A percentile compares a stretch with the other conserved stretches of the same genome.
phyloP scores from a whole-genome alignment of 2,797 vertebrate species.

The Tadarida brasiliensis region DNA sequence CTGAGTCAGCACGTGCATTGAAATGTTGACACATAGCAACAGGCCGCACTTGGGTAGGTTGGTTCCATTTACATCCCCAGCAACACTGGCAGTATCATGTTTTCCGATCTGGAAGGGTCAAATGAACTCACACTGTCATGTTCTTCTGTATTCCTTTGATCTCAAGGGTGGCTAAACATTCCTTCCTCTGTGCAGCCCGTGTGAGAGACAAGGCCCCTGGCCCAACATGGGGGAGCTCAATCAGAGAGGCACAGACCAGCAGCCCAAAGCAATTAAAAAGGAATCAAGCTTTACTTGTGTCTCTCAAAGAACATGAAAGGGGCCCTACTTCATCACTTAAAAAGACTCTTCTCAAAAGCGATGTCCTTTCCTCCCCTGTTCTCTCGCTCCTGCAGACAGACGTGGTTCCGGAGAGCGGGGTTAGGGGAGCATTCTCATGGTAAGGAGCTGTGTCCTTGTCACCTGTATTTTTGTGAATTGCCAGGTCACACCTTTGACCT shows the following conservation, averaged over 20 bases:
- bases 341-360: not conserved
- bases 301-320: not conserved
- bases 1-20: not conserved
- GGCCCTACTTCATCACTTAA: not conserved
- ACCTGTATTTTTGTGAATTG: not conserved
- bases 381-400: not conserved
- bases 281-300: not conserved
- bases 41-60: not conserved
- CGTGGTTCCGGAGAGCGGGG: not conserved
- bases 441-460: not conserved
- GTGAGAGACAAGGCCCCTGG: not conserved
- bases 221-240: not conserved
- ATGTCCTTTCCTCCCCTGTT: not conserved
- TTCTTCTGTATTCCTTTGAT: conserved; percentile 25
- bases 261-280: conserved; percentile 40
- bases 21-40: not conserved
- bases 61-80: not conserved
- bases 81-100: not conserved
- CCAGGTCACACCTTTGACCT: not conserved
- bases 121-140: not conserved
- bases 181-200: not conserved
- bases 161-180: not conserved
- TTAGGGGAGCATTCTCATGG: not conserved
- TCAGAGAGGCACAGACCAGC: not conserved
- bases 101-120: not conserved